These are phyloP conservation scores for Athripsodes cinereus DNA, from an alignment of 2,888 invertebrate species.

Conservation along the genomic window DNA sequence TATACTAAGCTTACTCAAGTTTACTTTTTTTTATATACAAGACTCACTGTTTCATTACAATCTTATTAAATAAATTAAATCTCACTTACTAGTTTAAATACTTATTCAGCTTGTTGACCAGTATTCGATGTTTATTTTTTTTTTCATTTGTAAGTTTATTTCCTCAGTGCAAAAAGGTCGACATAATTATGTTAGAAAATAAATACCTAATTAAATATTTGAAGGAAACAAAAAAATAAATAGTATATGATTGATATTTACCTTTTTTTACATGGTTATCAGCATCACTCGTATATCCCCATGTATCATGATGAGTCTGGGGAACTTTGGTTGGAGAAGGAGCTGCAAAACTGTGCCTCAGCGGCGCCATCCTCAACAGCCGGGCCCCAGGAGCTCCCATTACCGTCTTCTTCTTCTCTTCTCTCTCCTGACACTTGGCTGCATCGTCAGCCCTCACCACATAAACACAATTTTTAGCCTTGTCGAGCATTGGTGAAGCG, in stretches of 20 bases:
- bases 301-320: constrained; percentile 37
- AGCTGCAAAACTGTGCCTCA: constrained; percentile 52
- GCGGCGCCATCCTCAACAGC: constrained; percentile 53
- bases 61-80: too few species aligned
- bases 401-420: constrained; percentile 20
- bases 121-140: too few species aligned
- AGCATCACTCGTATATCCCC: constrained; percentile 54
- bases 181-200: too few species aligned
- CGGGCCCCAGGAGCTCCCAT: constrained; percentile 44
- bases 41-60: too few species aligned
- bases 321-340: constrained; percentile 43
- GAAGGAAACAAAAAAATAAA: too few species aligned
- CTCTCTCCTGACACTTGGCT: not conserved
- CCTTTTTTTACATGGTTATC: constrained; percentile 53
- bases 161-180: too few species aligned
- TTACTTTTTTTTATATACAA: too few species aligned
- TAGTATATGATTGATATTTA: constrained; percentile 33
- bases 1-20: too few species aligned
- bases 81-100: too few species aligned
- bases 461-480: constrained; percentile 11
- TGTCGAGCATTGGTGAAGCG: constrained; percentile 8
- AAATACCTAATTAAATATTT: too few species aligned
- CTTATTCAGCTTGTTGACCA: too few species aligned
- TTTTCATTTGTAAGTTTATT: too few species aligned
- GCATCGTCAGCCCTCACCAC: constrained; percentile 11